Evolutionary conservation across 2,113 vertebrate species (phyloP), one percentile per base, ranked within the genome.

Genomic region (Papio anubis): DNA sequence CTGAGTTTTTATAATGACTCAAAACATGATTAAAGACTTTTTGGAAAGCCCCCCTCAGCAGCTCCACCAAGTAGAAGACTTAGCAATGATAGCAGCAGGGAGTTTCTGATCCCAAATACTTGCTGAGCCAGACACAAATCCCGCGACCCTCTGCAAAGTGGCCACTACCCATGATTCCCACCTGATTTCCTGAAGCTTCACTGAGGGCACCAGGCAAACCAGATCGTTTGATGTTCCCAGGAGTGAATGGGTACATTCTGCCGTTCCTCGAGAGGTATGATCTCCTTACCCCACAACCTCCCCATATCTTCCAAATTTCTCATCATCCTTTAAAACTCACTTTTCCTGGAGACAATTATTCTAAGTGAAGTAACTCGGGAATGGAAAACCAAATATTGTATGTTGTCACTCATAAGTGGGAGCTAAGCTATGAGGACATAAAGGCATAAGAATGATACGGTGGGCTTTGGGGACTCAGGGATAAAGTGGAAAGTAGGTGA

Each of bases 21-120:
- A 85, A 98, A 98, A 97, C 66, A 84, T 97, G 97, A 98, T 98
- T 98, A 98, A 98, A 98, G 94, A 97, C 97, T 93, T 88, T 93
- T 94, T 97, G 96, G 98, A 98, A 97, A 32, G 27, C 91, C 91
- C 89, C 93, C 95, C 94, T 97, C 83, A 92, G 89, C 92, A 89
- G 80, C 93, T 96, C 84, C 92, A 80, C 64, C 95, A 92, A 11
- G 59, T 55, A 83, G 45, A 98, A 95, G 76, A 80, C 48, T 75
- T 98, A 81, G 93, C 97, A 92, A 73, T 73, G 82, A 94, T 8
- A 96, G 96, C 91, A 82, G 83, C 3, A 40, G 81, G 97, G 91
- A 96, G 0, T 27, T 97, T 93, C 94, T 88, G 43, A 43, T 90
- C 45, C 66, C 35, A 32, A 81, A 90, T 25, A 70, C 55, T 78